Evolutionary conservation across 53 echinoderm and acorn worm genomes (phyloP), one percentile per base, ranked within the genome.

Genomic region (Holothuria scabra): DNA sequence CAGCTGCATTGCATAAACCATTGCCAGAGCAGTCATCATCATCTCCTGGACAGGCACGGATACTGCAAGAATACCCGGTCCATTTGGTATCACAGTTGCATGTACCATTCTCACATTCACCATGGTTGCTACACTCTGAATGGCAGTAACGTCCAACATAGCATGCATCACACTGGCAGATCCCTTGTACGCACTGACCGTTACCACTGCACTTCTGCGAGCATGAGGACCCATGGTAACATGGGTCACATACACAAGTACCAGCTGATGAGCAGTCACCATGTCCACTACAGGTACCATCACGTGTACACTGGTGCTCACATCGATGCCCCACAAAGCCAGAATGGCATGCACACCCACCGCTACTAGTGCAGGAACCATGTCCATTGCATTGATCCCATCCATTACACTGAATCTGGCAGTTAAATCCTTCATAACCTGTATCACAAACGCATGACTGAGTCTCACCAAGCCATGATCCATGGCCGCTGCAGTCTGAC

Each of bases 241-340:
- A 95, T 19, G 76, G 80, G 82, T 88, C 84, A 71, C 95, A 95
- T 19, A 90, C 30, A 67, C 95, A 95, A 26, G 92, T 92, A 11
- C 92, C 95, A 25, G 78, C 83, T 3, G 86, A 83, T 5, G 92
- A 84, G 57, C 95, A 95, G 62, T 80, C 68, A 28, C 95, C 95
- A 86, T 90, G 86, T 65, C 92, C 92, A 76, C 59, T 87, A 26
- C 95, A 95, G 2, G 95, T 90, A 44, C 83, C 87, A 28, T 84
- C 86, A 22, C 74, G 37, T 25, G 81, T 68, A 60, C 95, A 95
- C 59, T 56, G 86, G 80, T 92, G 83, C 79, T 95, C 95, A 65
- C 95, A 95, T 86, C 87, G 84, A 57, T 90, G 92, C 16, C 95
- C 95, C 14, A 92, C 95, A 87, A 74, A 95, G 3, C 95, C 95